These are phyloP conservation scores for Diabrotica virgifera DNA, from an alignment of 1,140 invertebrate species.

Conservation along the genomic window DNA sequence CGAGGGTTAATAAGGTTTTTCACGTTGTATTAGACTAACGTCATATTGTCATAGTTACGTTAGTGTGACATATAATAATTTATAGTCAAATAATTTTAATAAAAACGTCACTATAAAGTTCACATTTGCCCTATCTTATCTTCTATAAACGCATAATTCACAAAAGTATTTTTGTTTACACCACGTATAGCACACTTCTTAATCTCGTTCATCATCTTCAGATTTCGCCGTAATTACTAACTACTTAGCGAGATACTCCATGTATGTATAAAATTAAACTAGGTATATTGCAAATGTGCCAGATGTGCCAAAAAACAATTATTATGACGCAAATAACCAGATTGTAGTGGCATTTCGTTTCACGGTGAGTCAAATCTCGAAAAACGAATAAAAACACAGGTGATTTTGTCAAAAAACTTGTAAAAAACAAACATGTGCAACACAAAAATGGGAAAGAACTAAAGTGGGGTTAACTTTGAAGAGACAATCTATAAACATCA, in stretches of 20 bases:
- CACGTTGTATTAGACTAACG: too few relatives aligned
- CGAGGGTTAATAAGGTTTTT: too few relatives aligned
- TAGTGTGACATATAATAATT: too few relatives aligned
- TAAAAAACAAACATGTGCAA: conserved; percentile 3
- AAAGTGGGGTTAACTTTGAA: conserved; percentile 42
- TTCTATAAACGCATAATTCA: too few relatives aligned
- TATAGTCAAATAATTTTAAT: too few relatives aligned
- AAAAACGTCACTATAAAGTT: too few relatives aligned
- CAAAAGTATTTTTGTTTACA: too few relatives aligned
- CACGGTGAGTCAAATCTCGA: not conserved
- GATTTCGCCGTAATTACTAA: not conserved
- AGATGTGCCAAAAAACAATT: not conserved
- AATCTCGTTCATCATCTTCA: not conserved
- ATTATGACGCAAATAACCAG: not conserved
- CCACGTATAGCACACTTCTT: too few relatives aligned
- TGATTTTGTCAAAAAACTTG: not conserved
- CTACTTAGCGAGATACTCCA: not conserved
- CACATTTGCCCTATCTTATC: too few relatives aligned
- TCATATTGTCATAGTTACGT: too few relatives aligned
- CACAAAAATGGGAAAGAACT: conserved; percentile 21
- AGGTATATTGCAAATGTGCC: not conserved
- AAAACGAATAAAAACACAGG: not conserved
- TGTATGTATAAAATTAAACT: not conserved
- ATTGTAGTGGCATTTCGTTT: not conserved
- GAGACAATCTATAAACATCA: conserved; percentile 44